Percentiles rank a stretch among this genome's conserved stretches.
phyloP scores from a whole-genome alignment of 2,113 vertebrate species.

The Microtus pennsylvanicus region DNA sequence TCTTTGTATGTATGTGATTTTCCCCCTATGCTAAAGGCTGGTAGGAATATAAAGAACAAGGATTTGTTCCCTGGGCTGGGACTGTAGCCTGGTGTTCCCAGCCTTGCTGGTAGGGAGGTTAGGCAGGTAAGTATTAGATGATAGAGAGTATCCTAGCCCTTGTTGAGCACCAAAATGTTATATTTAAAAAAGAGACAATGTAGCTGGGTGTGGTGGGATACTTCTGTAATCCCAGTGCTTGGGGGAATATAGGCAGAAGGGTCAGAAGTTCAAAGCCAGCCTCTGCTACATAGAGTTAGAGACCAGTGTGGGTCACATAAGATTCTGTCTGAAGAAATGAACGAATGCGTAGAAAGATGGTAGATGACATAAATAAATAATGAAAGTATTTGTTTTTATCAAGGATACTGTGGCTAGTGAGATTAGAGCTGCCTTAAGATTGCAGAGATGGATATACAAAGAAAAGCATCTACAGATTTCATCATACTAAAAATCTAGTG shows the following conservation, averaged over 20 bases:
- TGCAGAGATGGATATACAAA: not conserved
- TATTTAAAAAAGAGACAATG: not conserved
- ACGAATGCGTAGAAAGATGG: not conserved
- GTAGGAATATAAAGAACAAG: conserved; percentile 34
- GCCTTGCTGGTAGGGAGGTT: not conserved
- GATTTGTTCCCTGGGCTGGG: not conserved
- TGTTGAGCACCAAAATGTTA: not conserved
- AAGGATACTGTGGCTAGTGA: not conserved
- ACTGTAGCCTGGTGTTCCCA: not conserved
- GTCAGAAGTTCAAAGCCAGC: not conserved
- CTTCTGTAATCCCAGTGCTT: not conserved
- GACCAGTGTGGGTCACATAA: not conserved
- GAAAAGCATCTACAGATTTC: not conserved
- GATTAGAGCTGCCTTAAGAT: not conserved
- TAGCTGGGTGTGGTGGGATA: not conserved
- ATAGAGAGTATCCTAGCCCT: not conserved
- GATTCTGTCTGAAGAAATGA: not conserved
- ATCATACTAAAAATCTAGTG: not conserved
- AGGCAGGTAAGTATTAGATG: not conserved
- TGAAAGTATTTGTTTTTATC: not conserved
- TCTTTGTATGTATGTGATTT: not conserved
- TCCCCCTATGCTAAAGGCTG: not conserved
- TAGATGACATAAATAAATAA: not conserved
- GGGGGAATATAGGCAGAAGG: not conserved
- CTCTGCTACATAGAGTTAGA: not conserved